phyloP scores from a whole-genome alignment of 1,140 invertebrate genomes.

The Pseudoatta argentina region DNA sequence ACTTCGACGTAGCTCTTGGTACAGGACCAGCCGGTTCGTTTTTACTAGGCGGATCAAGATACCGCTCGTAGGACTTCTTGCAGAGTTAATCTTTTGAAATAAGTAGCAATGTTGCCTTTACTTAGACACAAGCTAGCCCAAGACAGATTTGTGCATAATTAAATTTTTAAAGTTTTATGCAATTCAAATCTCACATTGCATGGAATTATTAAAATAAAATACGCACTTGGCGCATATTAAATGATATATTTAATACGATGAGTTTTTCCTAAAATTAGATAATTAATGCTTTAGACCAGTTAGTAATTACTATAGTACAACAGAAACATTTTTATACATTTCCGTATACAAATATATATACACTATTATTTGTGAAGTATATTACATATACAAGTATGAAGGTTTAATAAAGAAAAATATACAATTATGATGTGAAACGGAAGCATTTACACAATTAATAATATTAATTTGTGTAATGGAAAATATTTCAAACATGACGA shows the following conservation, averaged over 20 bases:
- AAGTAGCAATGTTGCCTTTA: constrained; percentile 6
- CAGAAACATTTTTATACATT: not conserved
- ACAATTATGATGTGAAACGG: not conserved
- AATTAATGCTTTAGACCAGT: not conserved
- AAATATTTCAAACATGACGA: not conserved
- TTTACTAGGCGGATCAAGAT: constrained; percentile 41
- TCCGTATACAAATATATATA: not conserved
- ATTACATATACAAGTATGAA: not conserved
- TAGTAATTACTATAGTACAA: not conserved
- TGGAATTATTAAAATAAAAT: not conserved
- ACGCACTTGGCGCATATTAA: not conserved
- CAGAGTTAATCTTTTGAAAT: constrained; percentile 50
- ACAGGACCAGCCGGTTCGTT: constrained; percentile 32
- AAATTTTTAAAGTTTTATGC: not conserved
- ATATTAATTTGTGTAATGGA: not conserved
- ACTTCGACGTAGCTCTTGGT: not conserved
- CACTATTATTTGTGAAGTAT: not conserved
- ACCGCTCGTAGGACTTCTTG: constrained; percentile 39
- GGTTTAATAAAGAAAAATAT: not conserved
- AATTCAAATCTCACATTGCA: not conserved
- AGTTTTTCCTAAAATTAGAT: not conserved
- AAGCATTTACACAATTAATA: not conserved
- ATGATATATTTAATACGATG: not conserved
- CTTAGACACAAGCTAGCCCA: too few relatives aligned
- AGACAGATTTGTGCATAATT: not conserved